Evolutionary conservation across 2,888 invertebrate genomes (phyloP).

Genomic region (Machimus atricapillus): DNA sequence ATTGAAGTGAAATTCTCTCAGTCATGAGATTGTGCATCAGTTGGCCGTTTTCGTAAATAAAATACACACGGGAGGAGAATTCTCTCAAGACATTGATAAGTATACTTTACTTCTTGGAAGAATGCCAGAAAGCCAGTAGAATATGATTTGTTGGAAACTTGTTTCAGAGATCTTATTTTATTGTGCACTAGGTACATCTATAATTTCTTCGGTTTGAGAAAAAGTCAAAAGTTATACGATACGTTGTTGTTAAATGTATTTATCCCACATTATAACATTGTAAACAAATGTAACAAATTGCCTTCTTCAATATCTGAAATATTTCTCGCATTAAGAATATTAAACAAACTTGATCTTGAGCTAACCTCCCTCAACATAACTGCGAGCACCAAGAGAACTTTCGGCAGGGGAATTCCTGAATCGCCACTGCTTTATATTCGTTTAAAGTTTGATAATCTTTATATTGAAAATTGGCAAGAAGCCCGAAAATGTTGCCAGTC

Average conservation of each 20-base stretch:
- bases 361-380: neutral
- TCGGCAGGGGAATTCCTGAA: neutral
- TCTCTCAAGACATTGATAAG: neutral
- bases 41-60: neutral
- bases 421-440: neutral
- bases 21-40: neutral
- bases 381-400: neutral
- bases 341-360: neutral
- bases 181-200: neutral
- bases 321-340: neutral
- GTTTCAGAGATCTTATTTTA: neutral
- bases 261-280: too few species aligned
- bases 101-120: neutral
- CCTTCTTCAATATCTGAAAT: neutral
- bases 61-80: neutral
- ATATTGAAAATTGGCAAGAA: neutral
- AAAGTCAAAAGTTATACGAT: neutral
- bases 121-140: neutral
- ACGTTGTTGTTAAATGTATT: too few species aligned
- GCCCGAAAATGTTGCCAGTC: neutral
- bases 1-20: neutral
- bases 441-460: neutral
- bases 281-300: neutral
- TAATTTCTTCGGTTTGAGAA: neutral
- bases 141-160: neutral